Percentiles rank a stretch among this genome's conserved stretches.
Evolutionary conservation across 2,888 invertebrate species (phyloP).

Genomic region (Itoplectis maculator): DNA sequence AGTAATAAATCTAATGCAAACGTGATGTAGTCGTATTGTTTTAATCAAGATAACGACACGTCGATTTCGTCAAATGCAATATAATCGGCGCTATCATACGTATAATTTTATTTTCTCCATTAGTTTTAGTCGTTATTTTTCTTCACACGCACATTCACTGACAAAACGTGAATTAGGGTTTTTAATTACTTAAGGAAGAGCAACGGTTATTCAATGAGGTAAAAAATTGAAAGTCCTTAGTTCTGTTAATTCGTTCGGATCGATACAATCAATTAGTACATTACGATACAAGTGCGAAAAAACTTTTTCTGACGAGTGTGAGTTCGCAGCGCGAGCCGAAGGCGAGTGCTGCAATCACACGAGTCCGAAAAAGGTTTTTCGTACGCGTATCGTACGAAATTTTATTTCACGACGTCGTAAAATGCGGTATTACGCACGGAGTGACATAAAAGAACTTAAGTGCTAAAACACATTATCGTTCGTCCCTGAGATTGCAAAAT

Average conservation of each 20-base stretch:
- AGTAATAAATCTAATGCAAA: slow-evolving; percentile 52
- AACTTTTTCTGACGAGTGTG: no score
- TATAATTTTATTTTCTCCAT: slow-evolving; percentile 34
- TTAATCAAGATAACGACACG: slow-evolving; percentile 54
- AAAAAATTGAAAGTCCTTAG: slow-evolving; percentile 16
- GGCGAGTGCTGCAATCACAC: no score
- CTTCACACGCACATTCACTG: slow-evolving; percentile 25
- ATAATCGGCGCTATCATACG: slow-evolving; percentile 44
- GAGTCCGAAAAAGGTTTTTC: no score
- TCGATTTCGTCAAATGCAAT: slow-evolving; percentile 34
- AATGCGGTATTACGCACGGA: no score
- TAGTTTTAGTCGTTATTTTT: slow-evolving; percentile 41
- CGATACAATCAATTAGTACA: no score
- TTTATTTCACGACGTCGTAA: no score
- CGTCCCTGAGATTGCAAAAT: slow-evolving; percentile 49
- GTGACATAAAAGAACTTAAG: slow-evolving; percentile 5
- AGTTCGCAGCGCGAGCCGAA: no score
- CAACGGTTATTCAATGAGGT: not conserved
- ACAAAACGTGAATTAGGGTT: slow-evolving; percentile 37
- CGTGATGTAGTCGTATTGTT: slow-evolving; percentile 35
- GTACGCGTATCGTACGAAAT: no score
- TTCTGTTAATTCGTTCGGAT: not conserved
- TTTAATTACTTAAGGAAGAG: not conserved
- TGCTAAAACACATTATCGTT: not conserved
- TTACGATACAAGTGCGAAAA: no score